Percentiles rank a stretch among this genome's conserved stretches.
Conservation (phyloP, 2,888 invertebrate species). For the Pollenia angustigena region DNA sequence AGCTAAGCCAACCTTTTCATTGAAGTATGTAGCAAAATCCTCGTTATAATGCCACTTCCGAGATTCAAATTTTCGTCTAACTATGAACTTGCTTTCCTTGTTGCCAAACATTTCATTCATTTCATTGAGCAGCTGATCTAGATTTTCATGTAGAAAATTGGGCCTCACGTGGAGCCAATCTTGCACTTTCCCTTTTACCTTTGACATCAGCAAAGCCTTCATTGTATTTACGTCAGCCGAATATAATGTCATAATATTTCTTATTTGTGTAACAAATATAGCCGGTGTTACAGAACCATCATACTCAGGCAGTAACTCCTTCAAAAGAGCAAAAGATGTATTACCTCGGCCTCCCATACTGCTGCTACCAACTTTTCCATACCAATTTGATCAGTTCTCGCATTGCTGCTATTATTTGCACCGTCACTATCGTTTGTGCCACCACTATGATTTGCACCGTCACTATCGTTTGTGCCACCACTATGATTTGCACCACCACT, state of each 20-base stretch:
- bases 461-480: background rate
- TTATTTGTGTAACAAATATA: slow-evolving; percentile 24
- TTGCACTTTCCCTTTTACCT: slow-evolving; percentile 51
- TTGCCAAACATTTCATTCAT: slow-evolving; percentile 34
- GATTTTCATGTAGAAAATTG: slow-evolving; percentile 50
- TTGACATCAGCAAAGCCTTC: slow-evolving; percentile 27
- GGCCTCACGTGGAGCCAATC: slow-evolving; percentile 62
- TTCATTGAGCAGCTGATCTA: slow-evolving; percentile 42
- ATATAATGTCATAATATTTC: slow-evolving; percentile 11
- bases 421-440: background rate
- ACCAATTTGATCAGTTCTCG: background rate
- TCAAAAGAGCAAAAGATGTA: slow-evolving; percentile 21
- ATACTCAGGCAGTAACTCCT: slow-evolving; percentile 35
- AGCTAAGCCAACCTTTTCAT: background rate
- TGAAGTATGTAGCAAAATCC: slow-evolving; percentile 42
- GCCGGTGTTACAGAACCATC: background rate
- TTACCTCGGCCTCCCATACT: background rate
- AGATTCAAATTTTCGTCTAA: slow-evolving; percentile 39
- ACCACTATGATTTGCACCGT: background rate
- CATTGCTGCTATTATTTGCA: background rate
- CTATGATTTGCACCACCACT: background rate
- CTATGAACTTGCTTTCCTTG: slow-evolving; percentile 29
- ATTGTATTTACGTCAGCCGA: too few species aligned
- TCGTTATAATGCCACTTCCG: slow-evolving; percentile 46
- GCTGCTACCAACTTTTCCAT: background rate